Percentiles rank a stretch among this genome's conserved stretches.
These are phyloP conservation scores for Nannoperca australis DNA, from an alignment of 2,797 vertebrate species.

Conservation along the genomic window DNA sequence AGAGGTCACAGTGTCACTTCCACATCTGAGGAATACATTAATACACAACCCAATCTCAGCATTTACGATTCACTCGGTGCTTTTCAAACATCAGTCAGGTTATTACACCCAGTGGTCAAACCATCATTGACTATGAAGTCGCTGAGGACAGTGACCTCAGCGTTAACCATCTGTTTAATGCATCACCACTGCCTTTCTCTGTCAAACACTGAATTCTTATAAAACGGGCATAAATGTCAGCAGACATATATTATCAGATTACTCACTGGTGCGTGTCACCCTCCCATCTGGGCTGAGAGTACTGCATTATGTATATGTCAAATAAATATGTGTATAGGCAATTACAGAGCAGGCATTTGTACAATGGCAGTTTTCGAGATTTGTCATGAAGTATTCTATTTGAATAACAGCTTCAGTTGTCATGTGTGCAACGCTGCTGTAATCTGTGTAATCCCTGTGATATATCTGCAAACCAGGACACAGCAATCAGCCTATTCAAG, in stretches of 20 bases:
- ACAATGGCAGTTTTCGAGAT: slow-evolving; percentile 25
- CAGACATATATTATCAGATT: slow-evolving; percentile 70
- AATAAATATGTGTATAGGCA: slow-evolving; percentile 44
- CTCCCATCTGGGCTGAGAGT: slow-evolving; percentile 55
- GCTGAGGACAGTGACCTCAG: slow-evolving; percentile 63
- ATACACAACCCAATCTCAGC: slow-evolving; percentile 52
- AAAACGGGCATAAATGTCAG: slow-evolving; percentile 74
- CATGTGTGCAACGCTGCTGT: slow-evolving; percentile 38
- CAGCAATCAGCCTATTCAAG: slow-evolving; percentile 36
- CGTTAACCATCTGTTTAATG: slow-evolving; percentile 68
- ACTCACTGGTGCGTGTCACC: slow-evolving; percentile 60
- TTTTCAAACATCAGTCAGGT: slow-evolving; percentile 61
- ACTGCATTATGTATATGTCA: slow-evolving; percentile 60
- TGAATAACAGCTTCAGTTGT: slow-evolving; percentile 40
- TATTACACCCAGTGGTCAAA: slow-evolving; percentile 69
- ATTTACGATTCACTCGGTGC: slow-evolving; percentile 45
- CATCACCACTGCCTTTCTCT: slow-evolving; percentile 57
- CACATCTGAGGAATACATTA: slow-evolving; percentile 67
- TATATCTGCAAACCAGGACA: slow-evolving; percentile 43
- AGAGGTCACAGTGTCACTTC: slow-evolving; percentile 64
- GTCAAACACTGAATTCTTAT: slow-evolving; percentile 67
- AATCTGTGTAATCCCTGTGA: slow-evolving; percentile 59
- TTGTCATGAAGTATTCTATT: slow-evolving; percentile 38
- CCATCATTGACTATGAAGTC: slow-evolving; percentile 57
- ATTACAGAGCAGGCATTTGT: slow-evolving; percentile 48